Percentiles rank a stretch among this genome's conserved stretches.
Conservation (phyloP, 2,888 invertebrate species). For the Dexiosoma caninum region DNA sequence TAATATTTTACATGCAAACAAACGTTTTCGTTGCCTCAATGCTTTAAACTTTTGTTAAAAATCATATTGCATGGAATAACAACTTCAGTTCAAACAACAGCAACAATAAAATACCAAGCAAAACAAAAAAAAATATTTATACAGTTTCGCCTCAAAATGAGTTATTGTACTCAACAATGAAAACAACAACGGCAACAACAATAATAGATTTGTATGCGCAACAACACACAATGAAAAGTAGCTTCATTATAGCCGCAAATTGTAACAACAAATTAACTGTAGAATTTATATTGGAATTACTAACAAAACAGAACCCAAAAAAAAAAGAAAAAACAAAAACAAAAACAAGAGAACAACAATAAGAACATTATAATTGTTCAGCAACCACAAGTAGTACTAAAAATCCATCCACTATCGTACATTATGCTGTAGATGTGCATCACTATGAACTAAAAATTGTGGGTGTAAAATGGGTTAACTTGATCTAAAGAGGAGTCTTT, state of each 20-base stretch:
- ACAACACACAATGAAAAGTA: conserved; percentile 4
- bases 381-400: conserved; percentile 13
- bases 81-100: conserved; percentile 22
- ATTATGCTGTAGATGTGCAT: not conserved
- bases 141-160: conserved; percentile 13
- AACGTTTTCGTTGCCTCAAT: not conserved
- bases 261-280: conserved; percentile 51
- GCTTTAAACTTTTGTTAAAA: conserved; percentile 3
- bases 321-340: not conserved
- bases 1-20: no score
- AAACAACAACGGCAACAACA: conserved; percentile 27
- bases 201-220: not conserved
- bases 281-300: conserved; percentile 58
- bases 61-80: conserved; percentile 22
- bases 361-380: conserved; percentile 23
- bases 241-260: conserved; percentile 17
- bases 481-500: not conserved
- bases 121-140: not conserved
- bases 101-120: not conserved
- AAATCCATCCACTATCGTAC: conserved; percentile 16
- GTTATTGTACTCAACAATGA: conserved; percentile 34
- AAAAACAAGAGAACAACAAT: conserved; percentile 2
- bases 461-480: not conserved
- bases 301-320: not conserved
- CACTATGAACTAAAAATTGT: not conserved